Conservation (phyloP, 2,113 vertebrate genomes). For the Pangasianodon gigas region DNA sequence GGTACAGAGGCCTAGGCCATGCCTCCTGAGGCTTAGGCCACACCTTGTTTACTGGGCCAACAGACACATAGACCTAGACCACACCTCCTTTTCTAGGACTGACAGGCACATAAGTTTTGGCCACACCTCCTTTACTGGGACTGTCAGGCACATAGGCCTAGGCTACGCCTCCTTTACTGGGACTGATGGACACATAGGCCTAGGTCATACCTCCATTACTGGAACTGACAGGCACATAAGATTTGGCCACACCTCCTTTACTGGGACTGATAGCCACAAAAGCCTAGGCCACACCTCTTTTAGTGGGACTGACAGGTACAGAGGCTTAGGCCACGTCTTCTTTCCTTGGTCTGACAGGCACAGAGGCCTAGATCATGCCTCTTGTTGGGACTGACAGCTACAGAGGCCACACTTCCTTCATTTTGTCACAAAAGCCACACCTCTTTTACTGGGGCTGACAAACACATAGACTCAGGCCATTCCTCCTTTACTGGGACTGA, state of each 20-base stretch:
- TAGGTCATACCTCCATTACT: not conserved
- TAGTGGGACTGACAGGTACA: not conserved
- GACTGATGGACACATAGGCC: not conserved
- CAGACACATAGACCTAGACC: not conserved
- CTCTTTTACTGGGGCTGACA: not conserved
- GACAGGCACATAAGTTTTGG: not conserved
- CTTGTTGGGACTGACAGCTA: not conserved
- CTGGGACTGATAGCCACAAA: not conserved
- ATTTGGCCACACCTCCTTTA: not conserved
- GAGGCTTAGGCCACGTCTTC: not conserved
- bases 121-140: not conserved
- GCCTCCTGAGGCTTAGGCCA: not conserved
- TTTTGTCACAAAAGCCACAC: not conserved
- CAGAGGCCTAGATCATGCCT: not conserved
- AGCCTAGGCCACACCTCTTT: not conserved
- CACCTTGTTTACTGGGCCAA: not conserved
- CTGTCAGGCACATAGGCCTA: not conserved
- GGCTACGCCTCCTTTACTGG: not conserved
- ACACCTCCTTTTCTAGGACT: not conserved
- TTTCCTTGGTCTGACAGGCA: not conserved
- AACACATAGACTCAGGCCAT: not conserved
- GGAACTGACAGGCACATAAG: not conserved
- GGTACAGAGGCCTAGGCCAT: not conserved
- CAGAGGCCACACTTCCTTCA: not conserved
- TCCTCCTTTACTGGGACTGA: not conserved